Evolutionary conservation across 2,797 vertebrate genomes (phyloP).

Genomic region (Glossophaga mutica): DNA sequence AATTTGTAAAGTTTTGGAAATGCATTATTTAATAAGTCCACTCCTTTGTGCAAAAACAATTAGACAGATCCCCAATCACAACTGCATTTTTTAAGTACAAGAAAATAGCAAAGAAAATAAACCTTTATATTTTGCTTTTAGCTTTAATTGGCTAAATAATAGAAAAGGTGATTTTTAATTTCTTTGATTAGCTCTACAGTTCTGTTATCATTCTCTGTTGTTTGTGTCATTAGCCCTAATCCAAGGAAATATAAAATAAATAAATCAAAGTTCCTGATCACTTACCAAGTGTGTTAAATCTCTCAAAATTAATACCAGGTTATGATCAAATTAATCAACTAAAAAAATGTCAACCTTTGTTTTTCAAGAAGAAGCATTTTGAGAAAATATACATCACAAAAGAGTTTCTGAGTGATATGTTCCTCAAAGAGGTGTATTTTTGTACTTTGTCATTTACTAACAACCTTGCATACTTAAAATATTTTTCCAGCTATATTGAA

Average conservation of each 20-base stretch:
- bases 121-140: not conserved
- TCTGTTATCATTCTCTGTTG: not conserved
- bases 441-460: not conserved
- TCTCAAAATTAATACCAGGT: not conserved
- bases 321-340: not conserved
- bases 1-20: not conserved
- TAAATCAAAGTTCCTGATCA: not conserved
- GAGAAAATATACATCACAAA: not conserved
- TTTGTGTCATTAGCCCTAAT: not conserved
- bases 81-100: not conserved
- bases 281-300: not conserved
- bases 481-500: not conserved
- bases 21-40: not conserved
- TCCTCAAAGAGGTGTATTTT: not conserved
- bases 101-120: not conserved
- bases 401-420: not conserved
- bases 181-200: not conserved
- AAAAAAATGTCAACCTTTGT: not conserved
- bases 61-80: rapidly evolving
- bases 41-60: not conserved
- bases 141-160: not conserved
- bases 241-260: not conserved
- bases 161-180: not conserved
- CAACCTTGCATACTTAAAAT: not conserved
- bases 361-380: not conserved